Conservation (phyloP, 2,888 invertebrate species). For the Caenorhabditis virilis region DNA sequence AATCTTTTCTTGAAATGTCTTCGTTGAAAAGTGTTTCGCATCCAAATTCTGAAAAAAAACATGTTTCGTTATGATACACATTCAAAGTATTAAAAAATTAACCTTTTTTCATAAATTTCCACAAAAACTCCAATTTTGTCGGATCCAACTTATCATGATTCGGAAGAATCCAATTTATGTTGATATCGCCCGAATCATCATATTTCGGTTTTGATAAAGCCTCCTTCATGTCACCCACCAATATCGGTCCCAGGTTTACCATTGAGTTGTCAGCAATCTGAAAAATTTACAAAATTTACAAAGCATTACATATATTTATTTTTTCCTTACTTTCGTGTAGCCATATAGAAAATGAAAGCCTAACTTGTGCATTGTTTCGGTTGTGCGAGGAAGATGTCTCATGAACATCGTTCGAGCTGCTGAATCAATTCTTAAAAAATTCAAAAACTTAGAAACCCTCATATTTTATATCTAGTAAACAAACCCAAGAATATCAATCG, state of each 20-base stretch:
- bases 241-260: conserved; percentile 83
- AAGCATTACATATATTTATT: neutral
- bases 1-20: conserved; percentile 44
- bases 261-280: conserved; percentile 84
- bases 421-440: conserved; percentile 38
- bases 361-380: conserved; percentile 75
- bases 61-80: neutral
- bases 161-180: conserved; percentile 45
- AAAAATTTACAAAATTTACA: neutral
- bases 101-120: conserved; percentile 60
- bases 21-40: conserved; percentile 60
- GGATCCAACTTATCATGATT: conserved; percentile 41
- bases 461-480: no score
- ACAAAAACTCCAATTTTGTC: conserved; percentile 54
- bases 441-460: neutral
- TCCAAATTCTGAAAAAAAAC: conserved; percentile 33
- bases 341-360: conserved; percentile 82
- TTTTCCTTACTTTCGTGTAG: conserved; percentile 80
- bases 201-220: conserved; percentile 31
- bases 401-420: conserved; percentile 57
- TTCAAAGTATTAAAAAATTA: conserved; percentile 11
- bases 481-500: conserved; percentile 45
- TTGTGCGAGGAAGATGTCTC: conserved; percentile 69
- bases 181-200: conserved; percentile 42
- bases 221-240: conserved; percentile 75